phyloP scores from a whole-genome alignment of 2,797 vertebrate species.

The Smutsia gigantea region DNA sequence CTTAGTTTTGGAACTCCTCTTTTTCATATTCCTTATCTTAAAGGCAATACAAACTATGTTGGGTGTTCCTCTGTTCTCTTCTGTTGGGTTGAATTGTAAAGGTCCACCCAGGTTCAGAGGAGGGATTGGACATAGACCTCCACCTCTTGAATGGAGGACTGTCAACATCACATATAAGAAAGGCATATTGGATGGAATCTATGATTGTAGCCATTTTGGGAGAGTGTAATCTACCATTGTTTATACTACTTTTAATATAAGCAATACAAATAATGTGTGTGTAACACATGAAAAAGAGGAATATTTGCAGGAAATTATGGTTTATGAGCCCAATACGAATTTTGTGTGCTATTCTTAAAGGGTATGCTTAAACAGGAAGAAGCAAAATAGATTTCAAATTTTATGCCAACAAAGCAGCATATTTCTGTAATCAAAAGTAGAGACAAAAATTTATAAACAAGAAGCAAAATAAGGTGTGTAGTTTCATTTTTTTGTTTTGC shows the following conservation, averaged over 20 bases:
- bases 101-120: not conserved
- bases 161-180: not conserved
- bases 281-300: conserved; percentile 30
- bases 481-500: conserved; percentile 30
- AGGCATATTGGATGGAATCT: not conserved
- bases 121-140: not conserved
- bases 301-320: conserved; percentile 32
- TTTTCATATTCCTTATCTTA: too few species aligned
- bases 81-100: conserved; percentile 8
- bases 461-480: not conserved
- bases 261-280: not conserved
- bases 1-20: conserved; percentile 42
- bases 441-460: conserved; percentile 48
- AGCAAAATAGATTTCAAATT: conserved; percentile 44
- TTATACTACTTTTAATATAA: conserved; percentile 54
- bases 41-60: too few species aligned
- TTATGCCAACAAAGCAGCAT: conserved; percentile 31
- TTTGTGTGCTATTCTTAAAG: conserved; percentile 26
- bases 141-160: not conserved
- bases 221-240: not conserved
- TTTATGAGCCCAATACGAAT: not conserved
- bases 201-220: not conserved
- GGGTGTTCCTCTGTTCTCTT: conserved; percentile 23
- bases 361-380: conserved; percentile 8
- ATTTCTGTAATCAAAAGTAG: conserved; percentile 2